Evolutionary conservation across 1,140 invertebrate species (phyloP).

Genomic region (Anoplophora glabripennis): DNA sequence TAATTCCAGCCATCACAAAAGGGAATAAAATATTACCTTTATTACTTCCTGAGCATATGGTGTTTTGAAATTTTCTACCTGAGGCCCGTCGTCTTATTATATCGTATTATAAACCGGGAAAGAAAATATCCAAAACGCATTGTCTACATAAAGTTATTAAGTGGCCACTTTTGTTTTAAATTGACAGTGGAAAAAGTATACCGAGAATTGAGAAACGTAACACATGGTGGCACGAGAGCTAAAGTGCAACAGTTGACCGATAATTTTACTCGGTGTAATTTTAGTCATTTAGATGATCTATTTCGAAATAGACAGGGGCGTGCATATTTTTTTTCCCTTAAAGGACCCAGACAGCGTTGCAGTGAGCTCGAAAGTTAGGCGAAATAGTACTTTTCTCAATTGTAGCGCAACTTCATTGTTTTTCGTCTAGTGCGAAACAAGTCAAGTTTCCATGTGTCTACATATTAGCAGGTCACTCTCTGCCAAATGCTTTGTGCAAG

Average conservation of each 20-base stretch:
- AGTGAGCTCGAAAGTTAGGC: not conserved
- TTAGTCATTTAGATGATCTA: not conserved
- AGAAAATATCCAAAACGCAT: conserved; percentile 17
- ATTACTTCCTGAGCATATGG: conserved; percentile 38
- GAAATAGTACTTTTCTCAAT: too few relatives aligned
- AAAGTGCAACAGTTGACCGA: conserved; percentile 7
- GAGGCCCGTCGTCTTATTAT: conserved; percentile 9
- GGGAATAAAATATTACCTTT: conserved; percentile 39
- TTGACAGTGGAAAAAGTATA: conserved; percentile 17
- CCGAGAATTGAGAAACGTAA: conserved; percentile 20
- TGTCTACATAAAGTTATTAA: conserved; percentile 23
- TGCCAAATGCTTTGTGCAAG: too few relatives aligned
- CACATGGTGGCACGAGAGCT: conserved; percentile 14
- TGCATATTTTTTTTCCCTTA: conserved; percentile 9
- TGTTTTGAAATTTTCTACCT: conserved; percentile 32
- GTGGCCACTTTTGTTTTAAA: conserved; percentile 23
- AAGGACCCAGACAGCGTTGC: not conserved
- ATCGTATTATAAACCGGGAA: not conserved
- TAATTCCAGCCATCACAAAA: conserved; percentile 40
- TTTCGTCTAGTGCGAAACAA: too few relatives aligned
- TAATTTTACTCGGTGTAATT: not conserved
- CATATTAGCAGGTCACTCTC: too few relatives aligned
- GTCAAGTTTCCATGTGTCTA: not conserved
- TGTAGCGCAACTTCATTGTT: too few relatives aligned
- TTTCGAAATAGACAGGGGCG: conserved; percentile 8